Percentiles rank a stretch among this genome's conserved stretches.
phyloP scores from a whole-genome alignment of 1,140 invertebrate species.

The Diorhabda carinulata region DNA sequence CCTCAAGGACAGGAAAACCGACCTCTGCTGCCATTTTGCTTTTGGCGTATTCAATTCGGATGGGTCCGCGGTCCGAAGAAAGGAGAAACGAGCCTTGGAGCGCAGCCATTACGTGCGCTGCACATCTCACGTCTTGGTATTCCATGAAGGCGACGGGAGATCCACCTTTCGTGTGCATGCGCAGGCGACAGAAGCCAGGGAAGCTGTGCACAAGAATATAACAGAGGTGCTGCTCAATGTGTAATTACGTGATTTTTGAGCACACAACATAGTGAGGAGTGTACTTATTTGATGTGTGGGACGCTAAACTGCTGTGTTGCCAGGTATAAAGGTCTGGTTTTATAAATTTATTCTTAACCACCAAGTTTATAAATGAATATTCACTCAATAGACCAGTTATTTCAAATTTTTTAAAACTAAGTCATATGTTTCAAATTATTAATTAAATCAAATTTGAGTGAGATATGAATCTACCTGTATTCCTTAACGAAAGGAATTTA shows the following conservation, averaged over 20 bases:
- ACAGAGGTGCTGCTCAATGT: slow-evolving; percentile 42
- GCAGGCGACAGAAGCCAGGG: slow-evolving; percentile 93
- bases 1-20: slow-evolving; percentile 44
- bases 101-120: slow-evolving; percentile 83
- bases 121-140: slow-evolving; percentile 87
- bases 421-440: too few species aligned
- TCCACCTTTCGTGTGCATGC: slow-evolving; percentile 92
- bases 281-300: background rate
- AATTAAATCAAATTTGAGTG: too few species aligned
- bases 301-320: too few species aligned
- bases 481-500: too few species aligned
- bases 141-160: slow-evolving; percentile 95
- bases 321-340: too few species aligned
- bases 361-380: too few species aligned
- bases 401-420: too few species aligned
- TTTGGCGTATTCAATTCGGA: slow-evolving; percentile 97
- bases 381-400: too few species aligned
- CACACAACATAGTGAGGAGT: background rate
- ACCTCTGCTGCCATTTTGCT: slow-evolving; percentile 89
- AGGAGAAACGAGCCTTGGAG: slow-evolving; percentile 92
- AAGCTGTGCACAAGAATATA: slow-evolving; percentile 69
- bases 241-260: slow-evolving; percentile 5
- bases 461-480: too few species aligned
- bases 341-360: too few species aligned
- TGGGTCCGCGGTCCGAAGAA: slow-evolving; percentile 91